Evolutionary conservation across 2,113 vertebrate genomes (phyloP).

Genomic region (Arenaria interpres): DNA sequence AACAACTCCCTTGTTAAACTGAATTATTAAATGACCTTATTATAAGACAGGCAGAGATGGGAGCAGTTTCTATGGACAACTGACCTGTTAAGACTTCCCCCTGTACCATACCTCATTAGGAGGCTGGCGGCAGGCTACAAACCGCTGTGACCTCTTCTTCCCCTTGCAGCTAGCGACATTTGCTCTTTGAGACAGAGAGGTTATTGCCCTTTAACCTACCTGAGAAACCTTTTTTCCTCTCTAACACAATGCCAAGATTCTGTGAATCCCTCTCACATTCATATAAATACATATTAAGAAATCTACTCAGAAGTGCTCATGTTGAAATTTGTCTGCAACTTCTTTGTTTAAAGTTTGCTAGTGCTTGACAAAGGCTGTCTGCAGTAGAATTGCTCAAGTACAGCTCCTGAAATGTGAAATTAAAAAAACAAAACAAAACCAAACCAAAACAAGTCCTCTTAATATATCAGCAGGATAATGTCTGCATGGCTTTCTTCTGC

Average conservation of each 20-base stretch:
- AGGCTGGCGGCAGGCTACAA: neutral
- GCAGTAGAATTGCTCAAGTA: neutral
- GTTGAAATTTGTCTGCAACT: constrained; percentile 18
- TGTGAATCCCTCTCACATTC: neutral
- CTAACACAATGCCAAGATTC: neutral
- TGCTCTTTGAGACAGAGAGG: neutral
- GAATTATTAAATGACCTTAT: neutral
- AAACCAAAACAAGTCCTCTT: neutral
- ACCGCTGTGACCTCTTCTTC: neutral
- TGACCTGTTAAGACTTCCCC: neutral
- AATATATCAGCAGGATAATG: neutral
- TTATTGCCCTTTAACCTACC: neutral
- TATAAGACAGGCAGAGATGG: neutral
- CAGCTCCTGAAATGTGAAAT: neutral
- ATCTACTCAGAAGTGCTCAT: neutral
- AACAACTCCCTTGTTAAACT: neutral
- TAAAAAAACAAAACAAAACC: neutral
- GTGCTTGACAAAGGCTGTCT: neutral
- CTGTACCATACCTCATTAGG: neutral
- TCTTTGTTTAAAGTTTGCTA: neutral
- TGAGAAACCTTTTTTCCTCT: neutral
- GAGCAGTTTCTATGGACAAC: neutral
- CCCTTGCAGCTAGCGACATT: neutral
- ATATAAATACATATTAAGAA: constrained; percentile 12
- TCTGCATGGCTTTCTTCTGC: neutral